Percentiles rank a stretch among this genome's conserved stretches.
Conservation (phyloP, 2,113 vertebrate species). For the Onychorhynchus coronatus region DNA sequence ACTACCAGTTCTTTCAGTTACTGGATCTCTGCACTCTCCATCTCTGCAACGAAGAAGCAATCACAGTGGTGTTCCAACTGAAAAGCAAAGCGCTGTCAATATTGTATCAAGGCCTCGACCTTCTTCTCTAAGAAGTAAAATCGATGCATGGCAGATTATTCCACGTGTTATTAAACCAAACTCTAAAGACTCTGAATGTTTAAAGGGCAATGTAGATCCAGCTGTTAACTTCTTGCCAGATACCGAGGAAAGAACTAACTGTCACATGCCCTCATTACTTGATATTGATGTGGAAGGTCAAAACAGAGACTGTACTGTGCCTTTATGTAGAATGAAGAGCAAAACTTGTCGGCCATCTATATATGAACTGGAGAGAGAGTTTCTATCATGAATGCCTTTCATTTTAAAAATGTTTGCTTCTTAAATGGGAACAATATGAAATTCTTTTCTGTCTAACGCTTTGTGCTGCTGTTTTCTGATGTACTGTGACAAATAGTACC, state of each 20-base stretch:
- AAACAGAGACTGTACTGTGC: slow-evolving; percentile 85
- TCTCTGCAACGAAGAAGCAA: neutral
- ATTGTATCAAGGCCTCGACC: slow-evolving; percentile 72
- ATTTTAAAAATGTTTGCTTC: neutral
- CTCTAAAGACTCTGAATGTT: slow-evolving; percentile 72
- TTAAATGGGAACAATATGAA: slow-evolving; percentile 9
- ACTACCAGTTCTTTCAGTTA: neutral
- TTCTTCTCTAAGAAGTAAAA: slow-evolving; percentile 72
- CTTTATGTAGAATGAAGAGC: slow-evolving; percentile 86
- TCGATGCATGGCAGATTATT: slow-evolving; percentile 74
- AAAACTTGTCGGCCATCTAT: slow-evolving; percentile 72
- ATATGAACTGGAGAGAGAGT: slow-evolving; percentile 88
- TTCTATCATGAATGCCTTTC: slow-evolving; percentile 81
- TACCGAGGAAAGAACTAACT: slow-evolving; percentile 68
- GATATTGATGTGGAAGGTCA: slow-evolving; percentile 87
- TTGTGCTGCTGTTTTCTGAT: slow-evolving; percentile 62
- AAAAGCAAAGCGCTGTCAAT: slow-evolving; percentile 1
- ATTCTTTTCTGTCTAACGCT: neutral
- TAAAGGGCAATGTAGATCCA: slow-evolving; percentile 62
- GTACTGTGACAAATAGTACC: slow-evolving; percentile 34
- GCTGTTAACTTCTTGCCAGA: slow-evolving; percentile 59
- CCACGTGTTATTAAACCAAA: slow-evolving; percentile 75
- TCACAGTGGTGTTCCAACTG: neutral
- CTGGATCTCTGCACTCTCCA: neutral
- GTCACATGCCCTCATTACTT: slow-evolving; percentile 72